These are phyloP conservation scores for Cricetomys ansorgei DNA, from an alignment of 2,113 vertebrate species.

Conservation along the genomic window DNA sequence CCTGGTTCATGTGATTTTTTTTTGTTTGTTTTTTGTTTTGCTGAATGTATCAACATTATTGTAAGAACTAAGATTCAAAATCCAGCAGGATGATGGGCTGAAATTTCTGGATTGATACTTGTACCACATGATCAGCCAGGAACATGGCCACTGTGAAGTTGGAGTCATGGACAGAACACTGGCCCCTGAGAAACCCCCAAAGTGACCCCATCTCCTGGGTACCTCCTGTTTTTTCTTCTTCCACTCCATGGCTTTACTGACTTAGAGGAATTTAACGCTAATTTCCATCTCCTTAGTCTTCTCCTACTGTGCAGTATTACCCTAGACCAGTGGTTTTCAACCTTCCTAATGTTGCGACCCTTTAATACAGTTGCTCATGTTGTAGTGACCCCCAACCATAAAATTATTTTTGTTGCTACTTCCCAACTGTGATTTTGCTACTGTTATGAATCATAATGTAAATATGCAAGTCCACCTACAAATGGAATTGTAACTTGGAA, in stretches of 20 bases:
- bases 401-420: too few relatives aligned
- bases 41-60: background rate
- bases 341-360: too few relatives aligned
- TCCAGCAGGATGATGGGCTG: fast-evolving
- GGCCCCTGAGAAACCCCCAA: background rate
- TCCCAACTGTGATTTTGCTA: too few relatives aligned
- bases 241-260: background rate
- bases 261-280: background rate
- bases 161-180: background rate
- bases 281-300: background rate
- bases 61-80: conserved; percentile 1
- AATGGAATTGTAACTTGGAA: background rate
- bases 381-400: too few relatives aligned
- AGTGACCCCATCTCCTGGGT: background rate
- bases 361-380: too few relatives aligned
- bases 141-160: background rate
- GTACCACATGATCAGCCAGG: fast-evolving
- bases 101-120: background rate
- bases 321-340: too few relatives aligned
- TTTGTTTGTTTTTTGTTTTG: background rate
- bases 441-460: too few relatives aligned
- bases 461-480: too few relatives aligned
- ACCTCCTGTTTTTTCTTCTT: background rate
- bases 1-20: background rate
- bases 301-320: background rate